Conservation (phyloP, 2,888 invertebrate genomes). For the Cantharis lateralis region DNA sequence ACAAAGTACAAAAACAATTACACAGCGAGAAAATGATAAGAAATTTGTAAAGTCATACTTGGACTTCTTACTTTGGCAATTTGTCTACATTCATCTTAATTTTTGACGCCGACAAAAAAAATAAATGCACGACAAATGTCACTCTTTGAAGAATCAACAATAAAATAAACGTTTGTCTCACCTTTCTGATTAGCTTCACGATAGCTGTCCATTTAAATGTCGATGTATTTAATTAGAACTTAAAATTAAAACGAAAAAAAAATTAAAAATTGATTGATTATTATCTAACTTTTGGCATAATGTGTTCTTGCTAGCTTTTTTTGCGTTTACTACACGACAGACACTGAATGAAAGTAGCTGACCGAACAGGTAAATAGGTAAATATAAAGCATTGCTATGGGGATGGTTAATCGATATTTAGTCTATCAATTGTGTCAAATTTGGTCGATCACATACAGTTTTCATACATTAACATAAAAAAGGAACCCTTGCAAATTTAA, state of each 20-base stretch:
- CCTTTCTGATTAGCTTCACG: constrained; percentile 18
- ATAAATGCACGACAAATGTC: constrained; percentile 3
- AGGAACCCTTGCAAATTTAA: background rate
- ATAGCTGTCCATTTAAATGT: constrained; percentile 11
- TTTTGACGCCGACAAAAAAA: background rate
- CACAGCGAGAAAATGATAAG: background rate
- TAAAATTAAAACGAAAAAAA: background rate
- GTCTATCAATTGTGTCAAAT: constrained; percentile 11
- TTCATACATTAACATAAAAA: background rate
- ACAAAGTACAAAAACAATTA: background rate
- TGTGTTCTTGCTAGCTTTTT: constrained; percentile 4
- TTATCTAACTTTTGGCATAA: constrained; percentile 41
- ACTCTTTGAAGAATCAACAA: background rate
- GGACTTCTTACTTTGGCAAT: background rate
- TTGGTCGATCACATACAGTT: background rate
- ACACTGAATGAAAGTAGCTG: constrained; percentile 9
- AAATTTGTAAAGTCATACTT: background rate
- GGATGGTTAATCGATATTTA: constrained; percentile 28
- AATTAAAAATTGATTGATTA: constrained; percentile 27
- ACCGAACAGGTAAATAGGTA: constrained; percentile 17
- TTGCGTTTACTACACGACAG: constrained; percentile 8
- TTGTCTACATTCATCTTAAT: background rate
- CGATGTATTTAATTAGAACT: background rate
- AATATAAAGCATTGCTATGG: constrained; percentile 34
- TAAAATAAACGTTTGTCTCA: constrained; percentile 7